Percentiles rank a stretch among this genome's conserved stretches.
phyloP scores from a whole-genome alignment of 2,113 vertebrate species.

The Cavia aperea region DNA sequence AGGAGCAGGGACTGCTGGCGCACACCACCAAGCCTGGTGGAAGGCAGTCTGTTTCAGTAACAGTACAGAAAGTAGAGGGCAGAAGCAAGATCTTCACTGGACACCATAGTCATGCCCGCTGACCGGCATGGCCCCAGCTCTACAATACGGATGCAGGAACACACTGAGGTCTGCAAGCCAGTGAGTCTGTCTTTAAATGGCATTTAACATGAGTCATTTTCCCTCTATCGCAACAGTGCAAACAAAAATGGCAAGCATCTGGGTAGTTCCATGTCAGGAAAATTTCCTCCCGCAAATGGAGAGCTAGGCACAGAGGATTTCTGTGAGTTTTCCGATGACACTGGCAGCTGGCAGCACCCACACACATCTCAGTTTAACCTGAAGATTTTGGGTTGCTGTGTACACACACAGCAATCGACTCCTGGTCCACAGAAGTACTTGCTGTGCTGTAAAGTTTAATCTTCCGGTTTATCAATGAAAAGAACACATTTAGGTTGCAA shows the following conservation, averaged over 20 bases:
- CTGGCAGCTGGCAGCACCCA: accelerated
- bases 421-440: background rate
- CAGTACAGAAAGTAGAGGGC: background rate
- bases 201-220: background rate
- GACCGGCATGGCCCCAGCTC: background rate
- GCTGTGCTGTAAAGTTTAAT: background rate
- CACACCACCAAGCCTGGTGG: background rate
- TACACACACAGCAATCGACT: accelerated
- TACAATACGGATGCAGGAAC: background rate
- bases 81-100: background rate
- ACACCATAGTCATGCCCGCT: background rate
- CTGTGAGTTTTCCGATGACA: background rate
- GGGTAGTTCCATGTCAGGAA: background rate
- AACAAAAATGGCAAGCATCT: background rate
- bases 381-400: background rate
- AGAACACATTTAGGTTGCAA: background rate
- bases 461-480: constrained; percentile 25
- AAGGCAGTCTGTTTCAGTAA: background rate
- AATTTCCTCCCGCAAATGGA: background rate
- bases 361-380: background rate
- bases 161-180: background rate
- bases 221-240: background rate
- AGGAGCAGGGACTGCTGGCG: background rate
- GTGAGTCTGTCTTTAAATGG: background rate
- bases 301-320: background rate